These are phyloP conservation scores for Tryphoninae sp. DNA, from an alignment of 2,888 invertebrate genomes.

Conservation along the genomic window DNA sequence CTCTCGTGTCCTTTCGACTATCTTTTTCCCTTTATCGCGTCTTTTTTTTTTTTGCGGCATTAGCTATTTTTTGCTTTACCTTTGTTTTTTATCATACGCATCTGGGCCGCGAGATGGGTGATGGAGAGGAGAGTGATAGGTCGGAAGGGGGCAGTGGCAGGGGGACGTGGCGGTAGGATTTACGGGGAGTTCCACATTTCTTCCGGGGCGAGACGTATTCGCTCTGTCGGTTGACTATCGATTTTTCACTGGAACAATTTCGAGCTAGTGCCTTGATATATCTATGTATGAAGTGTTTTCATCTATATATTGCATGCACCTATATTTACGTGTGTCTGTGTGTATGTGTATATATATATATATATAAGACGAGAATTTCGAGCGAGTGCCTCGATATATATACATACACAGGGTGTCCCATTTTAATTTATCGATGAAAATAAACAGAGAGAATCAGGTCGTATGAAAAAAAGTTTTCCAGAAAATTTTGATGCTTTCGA, in stretches of 20 bases:
- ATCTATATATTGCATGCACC: neutral
- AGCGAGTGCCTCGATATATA: neutral
- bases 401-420: too few relatives aligned
- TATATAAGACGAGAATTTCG: constrained; percentile 1
- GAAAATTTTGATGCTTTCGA: too few relatives aligned
- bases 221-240: constrained; percentile 40
- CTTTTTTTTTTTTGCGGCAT: neutral
- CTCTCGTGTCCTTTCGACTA: constrained; percentile 14
- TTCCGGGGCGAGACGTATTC: constrained; percentile 31
- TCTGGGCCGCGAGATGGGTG: neutral
- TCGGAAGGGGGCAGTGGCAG: neutral
- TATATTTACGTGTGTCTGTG: neutral
- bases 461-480: too few relatives aligned
- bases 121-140: neutral
- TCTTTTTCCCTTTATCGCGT: constrained; percentile 11
- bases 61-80: constrained; percentile 14
- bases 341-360: neutral
- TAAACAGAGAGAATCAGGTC: too few relatives aligned
- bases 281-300: neutral
- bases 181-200: constrained; percentile 17
- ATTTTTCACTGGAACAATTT: constrained; percentile 45
- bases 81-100: constrained; percentile 29
- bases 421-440: too few relatives aligned
- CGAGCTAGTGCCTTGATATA: constrained; percentile 27
- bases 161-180: neutral